These are phyloP conservation scores for Acrobasis suavella DNA, from an alignment of 2,888 invertebrate species.

Conservation along the genomic window DNA sequence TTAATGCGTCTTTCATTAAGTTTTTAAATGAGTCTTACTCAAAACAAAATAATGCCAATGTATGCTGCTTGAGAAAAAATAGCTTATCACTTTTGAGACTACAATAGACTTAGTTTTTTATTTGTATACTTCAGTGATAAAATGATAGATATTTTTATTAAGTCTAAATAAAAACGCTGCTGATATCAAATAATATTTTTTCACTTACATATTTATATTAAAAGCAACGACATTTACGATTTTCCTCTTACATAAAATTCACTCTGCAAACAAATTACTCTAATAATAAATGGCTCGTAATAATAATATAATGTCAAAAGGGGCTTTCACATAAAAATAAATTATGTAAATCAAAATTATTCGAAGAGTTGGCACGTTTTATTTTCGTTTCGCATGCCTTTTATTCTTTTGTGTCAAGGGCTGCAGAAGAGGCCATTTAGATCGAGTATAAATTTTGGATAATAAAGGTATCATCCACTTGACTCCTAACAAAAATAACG, in stretches of 20 bases:
- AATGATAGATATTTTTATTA: too few species aligned
- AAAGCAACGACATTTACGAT: conserved; percentile 58
- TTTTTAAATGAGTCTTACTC: background rate
- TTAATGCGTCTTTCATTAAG: conserved; percentile 1
- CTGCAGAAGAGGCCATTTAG: conserved; percentile 55
- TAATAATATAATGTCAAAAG: conserved; percentile 11
- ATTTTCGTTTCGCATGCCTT: conserved; percentile 56
- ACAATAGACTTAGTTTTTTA: too few species aligned
- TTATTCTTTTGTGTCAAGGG: conserved; percentile 61
- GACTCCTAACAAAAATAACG: conserved; percentile 48
- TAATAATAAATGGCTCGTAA: conserved; percentile 14
- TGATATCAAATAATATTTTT: too few species aligned
- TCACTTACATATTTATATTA: background rate
- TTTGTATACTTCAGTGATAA: too few species aligned
- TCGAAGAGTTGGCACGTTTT: conserved; percentile 58
- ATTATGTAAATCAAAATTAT: conserved; percentile 59
- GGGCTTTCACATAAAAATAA: conserved; percentile 45
- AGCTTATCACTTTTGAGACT: too few species aligned
- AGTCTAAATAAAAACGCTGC: too few species aligned
- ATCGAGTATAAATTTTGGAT: conserved; percentile 61
- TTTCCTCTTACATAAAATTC: background rate
- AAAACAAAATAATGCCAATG: too few species aligned
- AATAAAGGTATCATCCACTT: conserved; percentile 65
- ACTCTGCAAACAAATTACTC: background rate
- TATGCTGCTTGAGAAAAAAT: too few species aligned